Evolutionary conservation across 2,113 vertebrate species (phyloP).

Genomic region (Rhea americana): DNA sequence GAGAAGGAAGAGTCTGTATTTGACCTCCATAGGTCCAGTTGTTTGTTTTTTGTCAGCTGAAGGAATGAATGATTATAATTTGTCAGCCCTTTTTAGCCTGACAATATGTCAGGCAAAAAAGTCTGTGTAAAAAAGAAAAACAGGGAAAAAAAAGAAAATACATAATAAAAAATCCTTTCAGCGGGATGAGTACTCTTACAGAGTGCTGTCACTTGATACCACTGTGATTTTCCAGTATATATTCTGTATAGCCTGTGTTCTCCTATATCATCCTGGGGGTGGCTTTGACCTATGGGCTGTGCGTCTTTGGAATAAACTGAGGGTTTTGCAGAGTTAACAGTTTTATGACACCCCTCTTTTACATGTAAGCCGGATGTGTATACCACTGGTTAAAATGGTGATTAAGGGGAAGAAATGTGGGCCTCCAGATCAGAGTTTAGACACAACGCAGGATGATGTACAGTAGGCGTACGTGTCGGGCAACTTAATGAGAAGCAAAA

Average conservation of each 20-base stretch:
- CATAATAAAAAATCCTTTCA: neutral
- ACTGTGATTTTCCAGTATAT: neutral
- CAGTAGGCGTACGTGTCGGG: accelerated
- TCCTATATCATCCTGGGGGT: neutral
- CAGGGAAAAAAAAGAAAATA: neutral
- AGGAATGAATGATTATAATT: neutral
- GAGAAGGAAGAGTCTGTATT: neutral
- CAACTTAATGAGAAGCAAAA: neutral
- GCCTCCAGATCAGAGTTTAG: neutral
- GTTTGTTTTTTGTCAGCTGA: neutral
- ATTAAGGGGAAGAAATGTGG: neutral
- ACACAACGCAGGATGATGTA: accelerated
- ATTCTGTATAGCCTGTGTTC: neutral
- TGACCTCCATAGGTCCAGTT: neutral
- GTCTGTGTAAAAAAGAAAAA: neutral
- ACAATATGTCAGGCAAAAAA: neutral
- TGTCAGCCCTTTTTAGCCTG: neutral
- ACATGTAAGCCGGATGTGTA: no score
- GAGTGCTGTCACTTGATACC: neutral
- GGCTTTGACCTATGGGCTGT: neutral
- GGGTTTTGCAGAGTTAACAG: neutral
- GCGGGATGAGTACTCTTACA: neutral
- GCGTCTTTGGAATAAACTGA: neutral
- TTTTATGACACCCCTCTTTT: neutral
- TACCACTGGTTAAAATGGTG: neutral